These are phyloP conservation scores for Neodiprion virginianus DNA, from an alignment of 1,140 invertebrate genomes.

Conservation along the genomic window DNA sequence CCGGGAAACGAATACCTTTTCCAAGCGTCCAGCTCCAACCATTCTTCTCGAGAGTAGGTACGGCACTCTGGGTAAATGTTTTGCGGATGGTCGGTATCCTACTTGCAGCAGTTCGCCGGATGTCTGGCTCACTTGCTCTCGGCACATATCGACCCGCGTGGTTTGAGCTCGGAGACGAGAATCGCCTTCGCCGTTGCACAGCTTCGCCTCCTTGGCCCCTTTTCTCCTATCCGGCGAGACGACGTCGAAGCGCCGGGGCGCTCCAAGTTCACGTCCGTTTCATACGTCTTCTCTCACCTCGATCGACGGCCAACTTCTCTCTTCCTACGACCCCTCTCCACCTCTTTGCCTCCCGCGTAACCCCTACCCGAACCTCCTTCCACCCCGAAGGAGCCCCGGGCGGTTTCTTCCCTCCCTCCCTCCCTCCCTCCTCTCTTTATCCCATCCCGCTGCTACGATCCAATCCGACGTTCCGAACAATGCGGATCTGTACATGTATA, in stretches of 20 bases:
- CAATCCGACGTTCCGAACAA: neutral
- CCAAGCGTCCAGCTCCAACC: too few species aligned
- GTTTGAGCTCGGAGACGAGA: slow-evolving; percentile 45
- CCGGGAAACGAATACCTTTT: too few species aligned
- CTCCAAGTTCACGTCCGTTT: slow-evolving; percentile 55
- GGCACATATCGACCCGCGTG: slow-evolving; percentile 60
- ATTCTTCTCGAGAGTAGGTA: too few species aligned
- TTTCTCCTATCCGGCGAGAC: slow-evolving; percentile 19
- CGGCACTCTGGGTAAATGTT: slow-evolving; percentile 61
- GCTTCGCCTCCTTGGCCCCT: slow-evolving; percentile 31
- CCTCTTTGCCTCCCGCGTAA: neutral
- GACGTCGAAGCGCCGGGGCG: slow-evolving; percentile 18
- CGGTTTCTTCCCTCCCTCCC: slow-evolving; percentile 21
- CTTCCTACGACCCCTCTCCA: too few species aligned
- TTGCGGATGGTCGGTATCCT: slow-evolving; percentile 61
- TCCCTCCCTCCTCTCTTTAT: neutral
- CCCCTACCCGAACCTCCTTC: slow-evolving; percentile 23
- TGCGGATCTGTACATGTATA: neutral
- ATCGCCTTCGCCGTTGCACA: slow-evolving; percentile 24
- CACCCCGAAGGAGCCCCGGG: slow-evolving; percentile 27
- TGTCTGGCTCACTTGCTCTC: slow-evolving; percentile 60
- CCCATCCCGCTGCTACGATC: neutral
- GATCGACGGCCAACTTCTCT: slow-evolving; percentile 41
- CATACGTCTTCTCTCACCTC: slow-evolving; percentile 49
- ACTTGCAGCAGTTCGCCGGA: slow-evolving; percentile 28